Conservation (phyloP, 1,140 invertebrate species). For the Drosophila mauritiana region DNA sequence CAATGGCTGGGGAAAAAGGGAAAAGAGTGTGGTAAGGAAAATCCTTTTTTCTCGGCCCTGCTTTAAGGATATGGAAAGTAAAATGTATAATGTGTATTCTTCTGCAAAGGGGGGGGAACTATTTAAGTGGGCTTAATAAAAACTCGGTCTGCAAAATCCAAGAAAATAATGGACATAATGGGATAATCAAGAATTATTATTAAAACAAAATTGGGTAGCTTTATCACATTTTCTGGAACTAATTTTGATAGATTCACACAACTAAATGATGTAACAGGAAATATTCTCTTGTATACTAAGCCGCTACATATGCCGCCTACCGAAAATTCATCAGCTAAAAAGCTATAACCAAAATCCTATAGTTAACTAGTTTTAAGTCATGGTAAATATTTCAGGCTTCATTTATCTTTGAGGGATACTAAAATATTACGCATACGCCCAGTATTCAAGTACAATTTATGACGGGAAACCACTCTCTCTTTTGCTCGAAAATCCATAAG, state of each 20-base stretch:
- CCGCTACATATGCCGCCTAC: background rate
- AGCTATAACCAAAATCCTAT: background rate
- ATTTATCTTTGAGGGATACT: slow-evolving; percentile 3
- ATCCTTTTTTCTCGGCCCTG: slow-evolving; percentile 16
- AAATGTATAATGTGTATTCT: slow-evolving; percentile 41
- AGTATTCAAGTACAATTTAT: slow-evolving; percentile 20
- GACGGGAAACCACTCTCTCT: slow-evolving; percentile 1
- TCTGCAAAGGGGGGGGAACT: background rate
- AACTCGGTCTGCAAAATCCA: slow-evolving; percentile 36
- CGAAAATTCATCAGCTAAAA: background rate
- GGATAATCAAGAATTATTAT: slow-evolving; percentile 36
- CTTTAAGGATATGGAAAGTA: slow-evolving; percentile 33
- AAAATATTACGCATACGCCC: slow-evolving; percentile 55
- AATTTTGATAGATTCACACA: too few species aligned
- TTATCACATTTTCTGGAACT: too few species aligned
- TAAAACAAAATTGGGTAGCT: slow-evolving; percentile 12
- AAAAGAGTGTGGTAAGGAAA: slow-evolving; percentile 7
- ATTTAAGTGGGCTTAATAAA: slow-evolving; percentile 16
- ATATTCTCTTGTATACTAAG: background rate
- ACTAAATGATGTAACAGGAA: background rate
- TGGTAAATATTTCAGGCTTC: background rate
- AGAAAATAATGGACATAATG: slow-evolving; percentile 23
- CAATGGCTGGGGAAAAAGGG: slow-evolving; percentile 1
- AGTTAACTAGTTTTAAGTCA: background rate
- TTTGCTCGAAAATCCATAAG: slow-evolving; percentile 28